Evolutionary conservation across 2,113 vertebrate species (phyloP).

Genomic region (Sigmodon hispidus): DNA sequence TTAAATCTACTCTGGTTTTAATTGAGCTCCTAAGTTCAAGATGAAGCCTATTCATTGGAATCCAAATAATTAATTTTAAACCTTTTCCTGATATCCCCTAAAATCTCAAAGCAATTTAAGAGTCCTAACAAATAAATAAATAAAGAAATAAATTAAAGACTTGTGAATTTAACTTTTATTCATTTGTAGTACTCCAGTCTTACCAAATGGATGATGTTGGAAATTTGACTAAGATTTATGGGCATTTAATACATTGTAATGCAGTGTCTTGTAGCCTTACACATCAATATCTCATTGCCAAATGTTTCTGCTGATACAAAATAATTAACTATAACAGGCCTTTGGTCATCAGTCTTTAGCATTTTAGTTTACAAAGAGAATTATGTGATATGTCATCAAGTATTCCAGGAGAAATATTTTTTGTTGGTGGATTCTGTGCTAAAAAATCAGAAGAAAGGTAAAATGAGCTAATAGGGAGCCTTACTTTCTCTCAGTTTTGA

Average conservation of each 20-base stretch:
- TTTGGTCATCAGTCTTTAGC: background rate
- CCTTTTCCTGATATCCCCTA: background rate
- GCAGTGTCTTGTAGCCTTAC: background rate
- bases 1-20: background rate
- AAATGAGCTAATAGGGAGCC: background rate
- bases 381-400: background rate
- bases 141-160: background rate
- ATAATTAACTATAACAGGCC: background rate
- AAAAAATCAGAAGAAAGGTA: background rate
- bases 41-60: background rate
- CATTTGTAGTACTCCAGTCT: background rate
- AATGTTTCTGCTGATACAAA: background rate
- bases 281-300: background rate
- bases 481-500: background rate
- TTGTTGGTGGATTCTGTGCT: background rate
- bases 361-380: background rate
- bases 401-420: background rate
- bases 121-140: background rate
- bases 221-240: background rate
- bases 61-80: background rate
- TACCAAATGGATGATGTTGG: background rate
- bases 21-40: background rate
- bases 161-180: background rate
- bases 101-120: background rate
- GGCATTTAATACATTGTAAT: background rate